These are phyloP conservation scores for Brachypterus glaber DNA, from an alignment of 2,888 invertebrate species.

Conservation along the genomic window DNA sequence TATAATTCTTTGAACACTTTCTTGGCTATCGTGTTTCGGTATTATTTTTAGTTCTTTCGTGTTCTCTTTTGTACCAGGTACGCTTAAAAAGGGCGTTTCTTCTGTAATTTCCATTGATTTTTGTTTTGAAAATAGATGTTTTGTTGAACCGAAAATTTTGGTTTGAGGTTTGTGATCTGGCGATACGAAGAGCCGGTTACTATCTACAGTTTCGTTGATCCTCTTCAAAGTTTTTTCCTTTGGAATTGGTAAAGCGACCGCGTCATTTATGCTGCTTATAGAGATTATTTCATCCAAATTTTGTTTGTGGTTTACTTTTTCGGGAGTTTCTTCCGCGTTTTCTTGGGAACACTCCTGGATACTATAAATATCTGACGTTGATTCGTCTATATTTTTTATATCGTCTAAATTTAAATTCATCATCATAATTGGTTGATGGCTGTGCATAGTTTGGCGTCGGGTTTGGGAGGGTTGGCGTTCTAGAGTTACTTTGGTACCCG, in stretches of 20 bases:
- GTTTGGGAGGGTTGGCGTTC: slow-evolving; percentile 31
- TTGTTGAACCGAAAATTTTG: slow-evolving; percentile 44
- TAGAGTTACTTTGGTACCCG: slow-evolving; percentile 39
- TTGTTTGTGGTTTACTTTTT: slow-evolving; percentile 30
- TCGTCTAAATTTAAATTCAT: slow-evolving; percentile 52
- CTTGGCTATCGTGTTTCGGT: slow-evolving; percentile 37
- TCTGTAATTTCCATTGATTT: slow-evolving; percentile 47
- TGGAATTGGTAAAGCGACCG: slow-evolving; percentile 23
- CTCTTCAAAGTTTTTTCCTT: slow-evolving; percentile 29
- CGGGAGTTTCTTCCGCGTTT: slow-evolving; percentile 30
- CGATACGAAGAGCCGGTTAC: slow-evolving; percentile 28
- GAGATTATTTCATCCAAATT: slow-evolving; percentile 33
- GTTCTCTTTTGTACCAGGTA: too few relatives aligned
- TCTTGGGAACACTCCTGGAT: slow-evolving; percentile 26
- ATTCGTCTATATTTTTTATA: slow-evolving; percentile 37
- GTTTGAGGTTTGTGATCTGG: slow-evolving; percentile 34
- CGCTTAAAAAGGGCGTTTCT: slow-evolving; percentile 42
- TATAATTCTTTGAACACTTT: slow-evolving; percentile 53
- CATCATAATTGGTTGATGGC: slow-evolving; percentile 50
- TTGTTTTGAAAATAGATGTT: slow-evolving; percentile 48
- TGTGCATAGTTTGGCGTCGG: slow-evolving; percentile 42
- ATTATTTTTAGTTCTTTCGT: slow-evolving; percentile 21
- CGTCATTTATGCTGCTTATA: slow-evolving; percentile 21
- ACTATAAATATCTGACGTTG: slow-evolving; percentile 37
- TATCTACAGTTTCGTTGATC: slow-evolving; percentile 29